These are phyloP conservation scores for Acholoe squamosa DNA, from an alignment of 2,888 invertebrate species.

Conservation along the genomic window DNA sequence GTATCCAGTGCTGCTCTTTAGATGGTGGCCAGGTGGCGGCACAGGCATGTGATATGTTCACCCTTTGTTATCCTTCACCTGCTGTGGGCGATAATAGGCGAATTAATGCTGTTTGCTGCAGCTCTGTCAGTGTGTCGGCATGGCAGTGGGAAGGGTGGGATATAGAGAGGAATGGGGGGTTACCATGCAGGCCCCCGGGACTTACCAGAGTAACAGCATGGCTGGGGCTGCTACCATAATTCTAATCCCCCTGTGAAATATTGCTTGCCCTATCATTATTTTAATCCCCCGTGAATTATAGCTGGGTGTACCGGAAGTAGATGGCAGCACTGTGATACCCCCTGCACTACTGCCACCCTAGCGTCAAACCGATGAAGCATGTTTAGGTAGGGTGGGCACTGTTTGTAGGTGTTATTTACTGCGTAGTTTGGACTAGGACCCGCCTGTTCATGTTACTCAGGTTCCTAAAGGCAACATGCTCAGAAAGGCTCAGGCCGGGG, in stretches of 20 bases:
- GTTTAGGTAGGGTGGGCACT: not conserved
- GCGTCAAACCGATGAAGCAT: not conserved
- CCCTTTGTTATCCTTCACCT: slow-evolving; percentile 29
- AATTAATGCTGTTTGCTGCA: not conserved
- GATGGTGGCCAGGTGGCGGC: slow-evolving; percentile 9
- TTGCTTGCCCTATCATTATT: not conserved
- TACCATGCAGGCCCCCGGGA: not conserved
- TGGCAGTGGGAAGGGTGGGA: not conserved
- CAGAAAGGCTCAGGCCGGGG: no score
- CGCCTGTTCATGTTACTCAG: no score
- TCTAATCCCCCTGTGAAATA: slow-evolving; percentile 12
- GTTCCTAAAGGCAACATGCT: no score
- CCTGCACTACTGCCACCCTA: not conserved
- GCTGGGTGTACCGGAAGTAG: not conserved
- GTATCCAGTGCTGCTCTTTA: slow-evolving; percentile 20
- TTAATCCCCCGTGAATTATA: slow-evolving; percentile 39
- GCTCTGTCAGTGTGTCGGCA: no score
- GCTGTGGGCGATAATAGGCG: slow-evolving; percentile 49
- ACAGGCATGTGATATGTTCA: slow-evolving; percentile 21
- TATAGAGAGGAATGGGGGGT: not conserved
- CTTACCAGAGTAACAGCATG: not conserved
- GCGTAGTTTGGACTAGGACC: not conserved
- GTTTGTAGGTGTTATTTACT: not conserved
- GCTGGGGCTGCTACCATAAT: not conserved
- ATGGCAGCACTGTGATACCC: not conserved